These are phyloP conservation scores for Caenorhabditis brenneri DNA, from an alignment of 1,140 invertebrate species.

Conservation along the genomic window DNA sequence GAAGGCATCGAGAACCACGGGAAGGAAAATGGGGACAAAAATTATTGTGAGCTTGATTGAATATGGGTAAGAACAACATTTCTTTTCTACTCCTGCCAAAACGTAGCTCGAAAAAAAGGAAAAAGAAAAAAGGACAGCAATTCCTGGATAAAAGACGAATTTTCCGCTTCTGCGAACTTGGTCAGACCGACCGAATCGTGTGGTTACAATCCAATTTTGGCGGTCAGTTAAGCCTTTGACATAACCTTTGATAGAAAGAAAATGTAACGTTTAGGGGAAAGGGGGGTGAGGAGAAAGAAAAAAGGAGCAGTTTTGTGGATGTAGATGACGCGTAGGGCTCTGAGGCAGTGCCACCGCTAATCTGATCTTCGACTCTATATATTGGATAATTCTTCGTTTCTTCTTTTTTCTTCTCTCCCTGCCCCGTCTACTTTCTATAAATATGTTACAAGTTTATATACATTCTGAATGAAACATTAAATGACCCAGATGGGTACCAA, in stretches of 20 bases:
- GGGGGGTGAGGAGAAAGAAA: not conserved
- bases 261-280: not conserved
- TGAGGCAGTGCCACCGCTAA: constrained; percentile 5
- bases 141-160: constrained; percentile 29
- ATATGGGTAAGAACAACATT: constrained; percentile 19
- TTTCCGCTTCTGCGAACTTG: constrained; percentile 37
- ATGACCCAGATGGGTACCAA: constrained; percentile 2
- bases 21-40: not conserved
- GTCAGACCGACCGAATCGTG: constrained; percentile 20
- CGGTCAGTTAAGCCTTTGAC: not conserved
- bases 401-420: not conserved
- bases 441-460: not conserved
- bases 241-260: constrained; percentile 40
- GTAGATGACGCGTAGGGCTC: not conserved
- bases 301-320: not conserved
- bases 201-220: constrained; percentile 26
- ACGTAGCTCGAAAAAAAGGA: not conserved
- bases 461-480: not conserved
- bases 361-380: constrained; percentile 28
- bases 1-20: not conserved
- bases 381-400: constrained; percentile 31
- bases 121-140: not conserved
- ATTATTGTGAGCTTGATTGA: constrained; percentile 36
- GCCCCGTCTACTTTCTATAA: not conserved
- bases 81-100: not conserved